Evolutionary conservation across 2,113 vertebrate genomes (phyloP), one percentile per base, ranked within the genome.

Genomic region (Rhabdomys dilectus): DNA sequence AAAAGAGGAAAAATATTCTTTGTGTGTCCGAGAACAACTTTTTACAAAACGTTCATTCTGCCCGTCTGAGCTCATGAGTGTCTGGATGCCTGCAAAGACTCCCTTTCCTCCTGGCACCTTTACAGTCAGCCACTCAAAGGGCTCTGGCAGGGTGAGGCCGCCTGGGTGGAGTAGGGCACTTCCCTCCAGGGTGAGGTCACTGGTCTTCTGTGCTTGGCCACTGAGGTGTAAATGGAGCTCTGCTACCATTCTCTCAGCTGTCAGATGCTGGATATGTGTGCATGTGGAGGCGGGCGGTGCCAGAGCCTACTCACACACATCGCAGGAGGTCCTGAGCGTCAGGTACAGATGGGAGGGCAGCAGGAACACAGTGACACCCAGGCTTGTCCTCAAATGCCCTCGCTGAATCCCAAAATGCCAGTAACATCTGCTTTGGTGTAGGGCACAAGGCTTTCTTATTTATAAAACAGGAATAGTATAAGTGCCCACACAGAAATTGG

Each of bases 101-200:
- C 87, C 75, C 73, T 36, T 89, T 48, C 31, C 34, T n/a, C 92
- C 90, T 34, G 84, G 86, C n/a, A 77, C 34, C 39, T 48, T 81
- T 42, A 56, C 34, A 42, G 39, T 26, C 36, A 5, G 80, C 84
- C 82, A 36, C 60, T n/a, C 73, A 19, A 24, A 75, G n/a, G 0
- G 0, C 0, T 29, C 80, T 0, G 1, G 64, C 60, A 39, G 85
- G 70, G 84, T 2, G 3, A 92, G 95, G 0, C 0, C 22, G 48
- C 72, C 94, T 95, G 75, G 92, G 93, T 96, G 31, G 85, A 93
- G 89, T 60, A 87, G 96, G 95, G 94, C 5, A 0, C 42, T 95
- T 97, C 96, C 91, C 91, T 97, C 64, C 24, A 80, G 92, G 88
- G 91, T 97, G 95, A 97, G 94, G 81, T 94, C 11, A 72, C 68